These are phyloP conservation scores for Catocala fraxini DNA, from an alignment of 2,888 invertebrate species.

Conservation along the genomic window DNA sequence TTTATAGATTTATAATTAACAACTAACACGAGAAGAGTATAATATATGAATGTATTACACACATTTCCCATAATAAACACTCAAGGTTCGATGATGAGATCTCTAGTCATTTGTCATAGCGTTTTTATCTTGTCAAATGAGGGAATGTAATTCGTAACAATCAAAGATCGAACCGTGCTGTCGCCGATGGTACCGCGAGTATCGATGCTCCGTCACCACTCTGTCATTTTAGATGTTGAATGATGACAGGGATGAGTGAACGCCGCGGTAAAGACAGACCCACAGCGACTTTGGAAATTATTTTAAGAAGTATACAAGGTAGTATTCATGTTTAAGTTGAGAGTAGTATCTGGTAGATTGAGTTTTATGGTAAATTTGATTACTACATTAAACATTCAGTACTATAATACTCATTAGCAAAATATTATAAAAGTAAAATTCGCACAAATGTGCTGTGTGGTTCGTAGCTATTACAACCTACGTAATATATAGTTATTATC, in stretches of 20 bases:
- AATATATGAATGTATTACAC: too few relatives aligned
- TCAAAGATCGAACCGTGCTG: slow-evolving; percentile 66
- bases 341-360: too few relatives aligned
- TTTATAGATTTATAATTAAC: not conserved
- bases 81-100: slow-evolving; percentile 43
- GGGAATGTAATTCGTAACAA: slow-evolving; percentile 65
- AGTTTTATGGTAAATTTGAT: too few relatives aligned
- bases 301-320: not conserved
- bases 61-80: slow-evolving; percentile 19
- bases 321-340: too few relatives aligned
- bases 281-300: slow-evolving; percentile 17
- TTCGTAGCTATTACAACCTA: too few relatives aligned
- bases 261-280: slow-evolving; percentile 29
- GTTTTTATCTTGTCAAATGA: slow-evolving; percentile 66
- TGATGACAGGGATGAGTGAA: slow-evolving; percentile 66
- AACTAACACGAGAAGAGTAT: too few relatives aligned
- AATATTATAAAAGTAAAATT: too few relatives aligned
- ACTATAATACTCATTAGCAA: too few relatives aligned
- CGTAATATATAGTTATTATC: too few relatives aligned
- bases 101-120: slow-evolving; percentile 66
- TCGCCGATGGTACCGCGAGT: slow-evolving; percentile 50
- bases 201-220: slow-evolving; percentile 76
- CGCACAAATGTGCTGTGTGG: too few relatives aligned
- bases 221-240: slow-evolving; percentile 72
- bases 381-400: too few relatives aligned